These are phyloP conservation scores for Prunella fulvescens DNA, from an alignment of 2,113 vertebrate species.

Conservation along the genomic window DNA sequence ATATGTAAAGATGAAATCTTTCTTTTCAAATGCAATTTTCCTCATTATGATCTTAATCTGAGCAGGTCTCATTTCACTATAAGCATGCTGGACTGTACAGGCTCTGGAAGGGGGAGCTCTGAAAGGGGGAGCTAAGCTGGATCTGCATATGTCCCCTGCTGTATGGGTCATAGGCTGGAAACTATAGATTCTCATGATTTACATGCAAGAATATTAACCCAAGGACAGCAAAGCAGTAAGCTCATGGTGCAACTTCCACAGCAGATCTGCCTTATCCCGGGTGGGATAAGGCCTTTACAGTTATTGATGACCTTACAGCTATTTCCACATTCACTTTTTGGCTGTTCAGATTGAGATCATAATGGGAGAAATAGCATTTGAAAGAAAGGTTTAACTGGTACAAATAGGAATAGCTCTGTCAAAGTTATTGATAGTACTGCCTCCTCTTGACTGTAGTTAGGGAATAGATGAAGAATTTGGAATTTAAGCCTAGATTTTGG, in stretches of 20 bases:
- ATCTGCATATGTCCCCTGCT: background rate
- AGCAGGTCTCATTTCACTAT: background rate
- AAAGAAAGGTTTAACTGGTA: background rate
- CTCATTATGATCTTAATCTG: background rate
- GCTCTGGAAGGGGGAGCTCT: background rate
- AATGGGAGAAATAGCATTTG: background rate
- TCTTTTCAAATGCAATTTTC: background rate
- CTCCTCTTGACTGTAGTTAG: background rate
- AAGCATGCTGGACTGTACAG: background rate
- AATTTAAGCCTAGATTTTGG: background rate
- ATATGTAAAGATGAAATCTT: background rate
- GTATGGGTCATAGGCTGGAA: background rate
- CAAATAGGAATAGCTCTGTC: background rate
- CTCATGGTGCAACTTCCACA: background rate
- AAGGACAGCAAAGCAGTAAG: background rate
- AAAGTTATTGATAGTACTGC: background rate
- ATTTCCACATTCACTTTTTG: background rate
- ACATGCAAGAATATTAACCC: background rate
- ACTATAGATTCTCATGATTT: background rate
- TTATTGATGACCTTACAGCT: background rate
- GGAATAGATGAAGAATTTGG: background rate
- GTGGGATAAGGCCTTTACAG: background rate
- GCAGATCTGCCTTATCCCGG: background rate
- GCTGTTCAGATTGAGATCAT: background rate
- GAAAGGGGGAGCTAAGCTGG: background rate